phyloP scores from a whole-genome alignment of 2,888 invertebrate genomes.

The Tillus elongatus region DNA sequence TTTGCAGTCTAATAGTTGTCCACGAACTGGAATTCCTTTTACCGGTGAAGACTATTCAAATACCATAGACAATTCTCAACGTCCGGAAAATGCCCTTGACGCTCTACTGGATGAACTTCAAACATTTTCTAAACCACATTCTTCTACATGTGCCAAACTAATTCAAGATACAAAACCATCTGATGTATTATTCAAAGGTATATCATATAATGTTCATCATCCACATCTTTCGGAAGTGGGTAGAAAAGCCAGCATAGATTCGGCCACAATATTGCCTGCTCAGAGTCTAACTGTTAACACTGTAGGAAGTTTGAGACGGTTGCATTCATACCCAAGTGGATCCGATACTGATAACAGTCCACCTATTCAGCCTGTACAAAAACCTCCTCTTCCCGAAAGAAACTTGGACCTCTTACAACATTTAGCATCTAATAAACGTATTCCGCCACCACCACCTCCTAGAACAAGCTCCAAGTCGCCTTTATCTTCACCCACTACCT shows the following conservation, averaged over 20 bases:
- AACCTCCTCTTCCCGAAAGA: slow-evolving; percentile 76
- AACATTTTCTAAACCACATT: slow-evolving; percentile 69
- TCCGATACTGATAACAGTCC: slow-evolving; percentile 73
- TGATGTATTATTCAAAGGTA: slow-evolving; percentile 37
- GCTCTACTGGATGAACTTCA: slow-evolving; percentile 90
- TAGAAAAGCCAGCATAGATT: slow-evolving; percentile 48
- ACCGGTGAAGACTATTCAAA: slow-evolving; percentile 50
- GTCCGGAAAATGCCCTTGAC: slow-evolving; percentile 95
- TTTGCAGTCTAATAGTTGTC: slow-evolving; percentile 48
- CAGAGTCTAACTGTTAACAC: slow-evolving; percentile 40
- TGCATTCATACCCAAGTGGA: slow-evolving; percentile 80
- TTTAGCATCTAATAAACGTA: slow-evolving; percentile 57
- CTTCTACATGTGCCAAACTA: slow-evolving; percentile 28
- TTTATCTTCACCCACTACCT: slow-evolving; percentile 69
- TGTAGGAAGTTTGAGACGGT: slow-evolving; percentile 56
- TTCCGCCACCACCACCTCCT: slow-evolving; percentile 89
- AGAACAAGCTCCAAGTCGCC: slow-evolving; percentile 83
- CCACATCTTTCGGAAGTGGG: slow-evolving; percentile 47
- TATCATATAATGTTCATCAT: slow-evolving; percentile 33
- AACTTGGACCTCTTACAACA: slow-evolving; percentile 68
- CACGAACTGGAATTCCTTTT: slow-evolving; percentile 53
- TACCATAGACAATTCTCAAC: slow-evolving; percentile 49
- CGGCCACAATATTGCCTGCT: slow-evolving; percentile 39
- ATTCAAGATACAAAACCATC: slow-evolving; percentile 34
- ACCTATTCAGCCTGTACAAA: slow-evolving; percentile 57